Evolutionary conservation across 2,888 invertebrate species (phyloP), one percentile per base, ranked within the genome.

Genomic region (Andrena marginata): DNA sequence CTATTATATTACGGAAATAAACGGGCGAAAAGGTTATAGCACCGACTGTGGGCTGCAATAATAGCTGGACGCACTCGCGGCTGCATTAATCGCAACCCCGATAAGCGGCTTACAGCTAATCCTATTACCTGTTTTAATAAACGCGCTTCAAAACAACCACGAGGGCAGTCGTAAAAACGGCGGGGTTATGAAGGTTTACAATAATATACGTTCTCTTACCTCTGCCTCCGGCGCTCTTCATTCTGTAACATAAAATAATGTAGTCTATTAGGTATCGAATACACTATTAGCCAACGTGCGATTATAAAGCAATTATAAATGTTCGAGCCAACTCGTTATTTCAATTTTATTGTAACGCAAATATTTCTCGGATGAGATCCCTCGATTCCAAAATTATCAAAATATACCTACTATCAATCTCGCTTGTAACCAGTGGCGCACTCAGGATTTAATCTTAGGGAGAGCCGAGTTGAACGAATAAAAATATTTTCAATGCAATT

Each of bases 151-250:
- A 63, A 56, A 65, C 67, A 74, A 56, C 35, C 31, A n/a, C 65
- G 29, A n/a, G 49, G 42, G 3, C 42, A n/a, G 16, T 51, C 31
- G 8, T 59, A 75, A 31, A 59, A 70, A 33, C 13, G 29, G 29
- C 35, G 10, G 2, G 62, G 62, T 23, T 23, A 56, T 23, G 56
- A 56, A 56, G 56, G 56, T 70, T 62, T 59, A 60, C 20, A 56
- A 72, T 56, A 35, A 68, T 72, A 42, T 51, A 59, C 71, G 20
- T 60, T 59, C 29, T 35, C 89, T 93, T 89, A 94, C 94, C 94
- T 93, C 93, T 91, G 89, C 93, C 93, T 74, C 92, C 91, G 31
- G 92, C 89, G 80, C 92, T 93, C 85, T 94, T 94, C 84, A 94
- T 87, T 86, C 93, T 93, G 93, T 77, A 93, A 93, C 90, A 91